Evolutionary conservation across 2,888 invertebrate genomes (phyloP).

Genomic region (Sinhomidia bicolor): DNA sequence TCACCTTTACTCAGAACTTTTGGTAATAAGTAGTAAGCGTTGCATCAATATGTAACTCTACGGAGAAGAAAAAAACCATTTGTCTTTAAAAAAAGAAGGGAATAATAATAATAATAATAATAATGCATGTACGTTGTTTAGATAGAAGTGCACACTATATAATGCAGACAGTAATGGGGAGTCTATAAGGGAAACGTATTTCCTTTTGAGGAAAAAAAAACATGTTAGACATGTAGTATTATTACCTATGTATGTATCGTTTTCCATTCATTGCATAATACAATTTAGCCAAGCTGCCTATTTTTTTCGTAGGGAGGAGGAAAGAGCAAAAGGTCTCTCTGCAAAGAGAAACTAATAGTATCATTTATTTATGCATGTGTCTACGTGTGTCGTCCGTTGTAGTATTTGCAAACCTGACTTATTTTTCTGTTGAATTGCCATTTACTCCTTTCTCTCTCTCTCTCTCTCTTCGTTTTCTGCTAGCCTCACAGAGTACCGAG

Average conservation of each 20-base stretch:
- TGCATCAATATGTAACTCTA: too few species aligned
- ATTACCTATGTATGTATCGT: conserved; percentile 18
- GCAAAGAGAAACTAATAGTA: conserved; percentile 6
- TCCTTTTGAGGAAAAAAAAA: background rate
- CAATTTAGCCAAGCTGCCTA: too few species aligned
- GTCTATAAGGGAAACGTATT: background rate
- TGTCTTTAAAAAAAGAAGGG: too few species aligned
- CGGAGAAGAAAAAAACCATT: too few species aligned
- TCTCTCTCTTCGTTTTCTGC: background rate
- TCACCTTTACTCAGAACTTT: background rate
- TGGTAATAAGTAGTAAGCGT: too few species aligned
- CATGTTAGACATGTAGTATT: background rate
- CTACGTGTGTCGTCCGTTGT: background rate
- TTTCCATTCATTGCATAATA: conserved; percentile 7
- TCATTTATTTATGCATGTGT: background rate
- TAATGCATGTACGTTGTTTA: too few species aligned
- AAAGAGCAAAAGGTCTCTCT: background rate
- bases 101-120: too few species aligned
- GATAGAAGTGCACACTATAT: too few species aligned
- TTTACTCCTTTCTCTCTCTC: background rate
- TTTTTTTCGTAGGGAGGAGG: background rate
- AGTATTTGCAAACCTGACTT: background rate
- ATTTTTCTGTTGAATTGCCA: background rate
- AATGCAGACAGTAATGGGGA: background rate
- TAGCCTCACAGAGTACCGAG: background rate